Evolutionary conservation across 2,113 vertebrate genomes (phyloP), one percentile per base, ranked within the genome.

Genomic region (Phodopus roborovskii): DNA sequence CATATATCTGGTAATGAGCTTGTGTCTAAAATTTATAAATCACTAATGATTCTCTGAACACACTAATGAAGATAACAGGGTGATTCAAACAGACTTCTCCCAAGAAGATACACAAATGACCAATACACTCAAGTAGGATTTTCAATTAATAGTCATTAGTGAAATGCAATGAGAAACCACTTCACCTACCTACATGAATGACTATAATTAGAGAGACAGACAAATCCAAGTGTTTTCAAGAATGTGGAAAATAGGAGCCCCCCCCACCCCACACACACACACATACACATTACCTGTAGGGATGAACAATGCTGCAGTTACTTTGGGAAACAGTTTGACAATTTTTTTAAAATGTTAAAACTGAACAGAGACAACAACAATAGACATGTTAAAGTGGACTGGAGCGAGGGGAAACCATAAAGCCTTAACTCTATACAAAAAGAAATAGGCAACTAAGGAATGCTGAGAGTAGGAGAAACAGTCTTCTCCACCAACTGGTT

Each of bases 301-400:
- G 75, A 71, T 82, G 24, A 66, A 62, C 78, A 56, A 30, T 60
- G 56, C 39, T 53, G 30, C 20, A 45, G 17, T 33, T 91, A 19
- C 73, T 79, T 97, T 88, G 26, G 42, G 30, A 56, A 85, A 86
- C 50, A 60, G 45, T 20, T 39, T 73, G 33, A 39, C 13, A 74
- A 12, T 84, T 91, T 17, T 17, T 2, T 79, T 91, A 94, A 94
- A 92, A 78, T 93, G 42, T 50, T 48, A 86, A 86, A 48, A 84
- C 26, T 19, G 7, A 64, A 64, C 82, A 22, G 60, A n/a, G 5
- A 79, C 75, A 22, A 24, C 79, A 60, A n/a, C 22, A 83, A 42
- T 60, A 13, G 22, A 60, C 10, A 19, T 9, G 7, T 60, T 39
- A 17, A 60, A 3, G 3, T 82, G 36, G 36, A 82, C 56, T 15